phyloP scores from a whole-genome alignment of 2,113 vertebrate species.

The Apteryx owenii region DNA sequence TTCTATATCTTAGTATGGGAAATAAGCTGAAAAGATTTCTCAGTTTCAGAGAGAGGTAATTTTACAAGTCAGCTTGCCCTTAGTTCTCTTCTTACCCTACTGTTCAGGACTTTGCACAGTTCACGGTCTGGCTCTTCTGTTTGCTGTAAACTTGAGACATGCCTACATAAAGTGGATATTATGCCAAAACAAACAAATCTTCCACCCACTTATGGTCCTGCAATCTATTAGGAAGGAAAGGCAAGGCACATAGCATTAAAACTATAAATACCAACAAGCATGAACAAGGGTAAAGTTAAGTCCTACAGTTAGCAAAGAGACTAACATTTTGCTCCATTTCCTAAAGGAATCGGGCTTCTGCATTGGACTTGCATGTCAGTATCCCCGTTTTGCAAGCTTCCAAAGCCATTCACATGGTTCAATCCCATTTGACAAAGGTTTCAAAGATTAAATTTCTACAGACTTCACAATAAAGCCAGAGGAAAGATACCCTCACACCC shows the following conservation, averaged over 20 bases:
- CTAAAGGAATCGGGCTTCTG: background rate
- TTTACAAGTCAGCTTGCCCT: background rate
- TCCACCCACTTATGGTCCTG: background rate
- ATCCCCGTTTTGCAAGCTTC: background rate
- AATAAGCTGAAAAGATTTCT: background rate
- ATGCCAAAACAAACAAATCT: slow-evolving; percentile 47
- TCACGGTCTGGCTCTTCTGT: background rate
- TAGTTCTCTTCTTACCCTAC: background rate
- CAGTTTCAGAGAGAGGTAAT: accelerated
- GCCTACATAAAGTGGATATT: background rate
- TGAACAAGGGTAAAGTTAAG: background rate
- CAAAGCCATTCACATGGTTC: background rate
- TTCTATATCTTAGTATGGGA: background rate
- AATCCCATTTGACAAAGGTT: background rate
- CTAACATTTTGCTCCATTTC: background rate
- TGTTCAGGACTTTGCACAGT: background rate
- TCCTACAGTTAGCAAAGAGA: background rate
- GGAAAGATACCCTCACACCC: background rate
- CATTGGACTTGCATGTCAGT: background rate
- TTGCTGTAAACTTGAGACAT: slow-evolving; percentile 9
- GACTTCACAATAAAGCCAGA: background rate
- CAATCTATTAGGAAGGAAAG: background rate
- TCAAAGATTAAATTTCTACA: background rate
- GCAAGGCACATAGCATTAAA: background rate
- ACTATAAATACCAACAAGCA: background rate